Percentiles rank a stretch among this genome's conserved stretches.
phyloP scores from a whole-genome alignment of 2,113 vertebrate genomes.

The Oenanthe oenanthe region DNA sequence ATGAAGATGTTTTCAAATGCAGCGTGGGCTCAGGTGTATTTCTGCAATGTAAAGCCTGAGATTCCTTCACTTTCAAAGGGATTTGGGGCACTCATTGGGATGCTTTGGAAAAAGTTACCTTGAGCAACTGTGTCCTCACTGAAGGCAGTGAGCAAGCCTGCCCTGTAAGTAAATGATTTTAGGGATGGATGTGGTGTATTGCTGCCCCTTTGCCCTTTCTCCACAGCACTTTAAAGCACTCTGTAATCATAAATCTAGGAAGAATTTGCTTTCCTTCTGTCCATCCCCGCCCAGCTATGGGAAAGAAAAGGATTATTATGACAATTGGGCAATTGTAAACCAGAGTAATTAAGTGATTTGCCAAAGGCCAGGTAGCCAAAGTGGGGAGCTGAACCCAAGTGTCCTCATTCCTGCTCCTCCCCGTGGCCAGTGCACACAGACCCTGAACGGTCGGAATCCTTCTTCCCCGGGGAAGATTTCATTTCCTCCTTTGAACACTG shows the following conservation, averaged over 20 bases:
- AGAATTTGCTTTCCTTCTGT: constrained; percentile 39
- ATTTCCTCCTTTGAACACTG: constrained; percentile 48
- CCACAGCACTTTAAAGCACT: background rate
- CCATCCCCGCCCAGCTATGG: constrained; percentile 43
- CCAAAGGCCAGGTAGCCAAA: constrained; percentile 37
- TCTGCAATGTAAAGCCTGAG: background rate
- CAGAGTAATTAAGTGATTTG: constrained; percentile 49
- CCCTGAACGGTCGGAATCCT: constrained; percentile 19
- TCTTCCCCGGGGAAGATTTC: constrained; percentile 62
- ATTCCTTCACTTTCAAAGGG: background rate
- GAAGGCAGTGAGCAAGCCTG: background rate
- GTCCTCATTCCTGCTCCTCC: background rate
- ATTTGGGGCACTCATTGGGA: background rate
- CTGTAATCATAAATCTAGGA: constrained; percentile 20
- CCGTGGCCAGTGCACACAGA: background rate
- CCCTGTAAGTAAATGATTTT: background rate
- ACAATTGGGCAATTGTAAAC: constrained; percentile 41
- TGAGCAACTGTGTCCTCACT: constrained; percentile 60
- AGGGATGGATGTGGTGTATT: background rate
- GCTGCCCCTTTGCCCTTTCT: constrained; percentile 25
- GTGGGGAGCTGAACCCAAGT: background rate
- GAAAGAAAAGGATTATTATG: constrained; percentile 43
- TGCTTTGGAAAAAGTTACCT: background rate
- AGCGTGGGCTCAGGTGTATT: background rate
- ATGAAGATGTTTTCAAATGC: constrained; percentile 14